Percentiles rank a stretch among this genome's conserved stretches.
phyloP scores from a whole-genome alignment of 2,113 vertebrate genomes.

The Anhinga rufa region DNA sequence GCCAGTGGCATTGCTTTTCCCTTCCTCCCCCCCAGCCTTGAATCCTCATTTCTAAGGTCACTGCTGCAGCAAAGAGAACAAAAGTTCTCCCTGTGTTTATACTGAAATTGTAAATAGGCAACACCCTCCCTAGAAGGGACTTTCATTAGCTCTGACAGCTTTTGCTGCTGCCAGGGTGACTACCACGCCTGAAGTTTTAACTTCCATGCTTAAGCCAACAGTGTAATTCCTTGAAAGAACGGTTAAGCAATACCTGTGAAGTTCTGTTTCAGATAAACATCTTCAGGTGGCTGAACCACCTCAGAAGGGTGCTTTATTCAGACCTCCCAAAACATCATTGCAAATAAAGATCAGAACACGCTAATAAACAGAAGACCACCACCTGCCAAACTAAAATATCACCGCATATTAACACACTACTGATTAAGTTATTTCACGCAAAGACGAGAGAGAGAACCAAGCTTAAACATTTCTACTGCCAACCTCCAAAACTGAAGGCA shows the following conservation, averaged over 20 bases:
- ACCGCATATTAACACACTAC: background rate
- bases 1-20: background rate
- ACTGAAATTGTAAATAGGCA: background rate
- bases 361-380: rapidly evolving
- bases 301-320: background rate
- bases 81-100: background rate
- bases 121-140: background rate
- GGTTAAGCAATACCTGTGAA: no score
- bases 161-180: background rate
- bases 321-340: background rate
- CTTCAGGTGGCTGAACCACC: no score
- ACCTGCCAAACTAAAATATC: background rate
- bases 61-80: background rate
- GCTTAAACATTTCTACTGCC: background rate
- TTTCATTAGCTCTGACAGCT: background rate
- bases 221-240: background rate
- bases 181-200: background rate
- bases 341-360: background rate
- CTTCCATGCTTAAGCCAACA: background rate
- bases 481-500: background rate
- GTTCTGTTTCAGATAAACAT: background rate
- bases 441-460: background rate
- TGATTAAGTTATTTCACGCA: background rate
- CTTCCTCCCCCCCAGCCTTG: no score
- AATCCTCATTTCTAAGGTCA: background rate